phyloP scores from a whole-genome alignment of 2,888 invertebrate species.

The Phrixothrix hirtus region DNA sequence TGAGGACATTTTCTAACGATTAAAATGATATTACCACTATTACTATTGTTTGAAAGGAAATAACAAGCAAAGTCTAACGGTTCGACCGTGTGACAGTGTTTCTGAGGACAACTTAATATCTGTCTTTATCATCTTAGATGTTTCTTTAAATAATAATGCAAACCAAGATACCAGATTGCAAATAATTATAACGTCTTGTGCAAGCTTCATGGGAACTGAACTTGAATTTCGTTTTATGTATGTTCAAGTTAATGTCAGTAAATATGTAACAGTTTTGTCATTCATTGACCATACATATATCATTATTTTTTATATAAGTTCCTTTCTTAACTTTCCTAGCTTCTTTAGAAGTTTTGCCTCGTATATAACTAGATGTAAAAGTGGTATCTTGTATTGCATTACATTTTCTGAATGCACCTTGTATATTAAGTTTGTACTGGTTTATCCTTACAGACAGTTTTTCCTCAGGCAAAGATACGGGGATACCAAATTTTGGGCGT shows the following conservation, averaged over 20 bases:
- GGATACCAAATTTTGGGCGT: slow-evolving; percentile 76
- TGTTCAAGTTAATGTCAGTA: slow-evolving; percentile 4
- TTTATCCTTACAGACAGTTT: slow-evolving; percentile 54
- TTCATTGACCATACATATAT: too few relatives aligned
- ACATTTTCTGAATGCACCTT: not conserved
- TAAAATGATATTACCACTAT: slow-evolving; percentile 40
- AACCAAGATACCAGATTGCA: slow-evolving; percentile 14
- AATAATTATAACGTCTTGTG: slow-evolving; percentile 21
- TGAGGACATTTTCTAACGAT: slow-evolving; percentile 33
- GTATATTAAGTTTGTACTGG: not conserved
- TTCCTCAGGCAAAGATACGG: slow-evolving; percentile 79
- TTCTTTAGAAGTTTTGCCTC: too few relatives aligned
- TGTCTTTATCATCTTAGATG: slow-evolving; percentile 37
- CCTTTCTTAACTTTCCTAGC: too few relatives aligned
- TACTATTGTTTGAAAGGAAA: slow-evolving; percentile 36
- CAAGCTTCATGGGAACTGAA: slow-evolving; percentile 25
- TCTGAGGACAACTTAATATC: slow-evolving; percentile 39
- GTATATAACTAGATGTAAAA: too few relatives aligned
- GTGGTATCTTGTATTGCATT: not conserved
- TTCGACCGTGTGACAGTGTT: slow-evolving; percentile 33
- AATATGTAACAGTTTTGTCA: slow-evolving; percentile 22
- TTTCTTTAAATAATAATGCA: slow-evolving; percentile 36
- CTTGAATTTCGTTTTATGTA: slow-evolving; percentile 18
- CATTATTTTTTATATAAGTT: too few relatives aligned
- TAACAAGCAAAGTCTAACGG: slow-evolving; percentile 29